Base-by-base conservation (phyloP, 2,888 invertebrate species). In the Petrolisthes manimaculis region DNA sequence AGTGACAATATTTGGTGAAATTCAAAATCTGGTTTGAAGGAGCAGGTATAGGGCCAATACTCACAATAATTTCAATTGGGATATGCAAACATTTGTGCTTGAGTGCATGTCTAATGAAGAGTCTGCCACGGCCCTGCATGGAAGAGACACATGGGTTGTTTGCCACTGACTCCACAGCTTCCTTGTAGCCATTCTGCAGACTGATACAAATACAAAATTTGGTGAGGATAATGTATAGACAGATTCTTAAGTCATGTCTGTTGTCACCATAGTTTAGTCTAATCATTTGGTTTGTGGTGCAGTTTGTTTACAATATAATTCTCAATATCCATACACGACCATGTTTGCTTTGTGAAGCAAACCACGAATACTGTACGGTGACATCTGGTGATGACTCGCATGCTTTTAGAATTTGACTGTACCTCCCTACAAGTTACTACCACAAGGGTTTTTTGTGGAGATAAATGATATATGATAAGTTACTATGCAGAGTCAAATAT, bases 1-100 rank as follows among this genome's bases (percentile, higher is more conserved):
- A 37, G 37, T 37, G 37, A 37, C 37, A 37, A 37, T 37, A 37
- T 37, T 37, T 37, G 2, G 37, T 0, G 37, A 37, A 37, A 1
- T 37, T 37, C 0, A 37, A 37, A 37, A 37, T 37, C 37, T 37
- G 37, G 37, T 37, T 37, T 37, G 37, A 37, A 37, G 37, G 37
- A 37, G 37, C 37, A 37, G 37, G 37, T 37, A 37, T 2, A 37
- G 37, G 37, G 37, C 2, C 14, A 14, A n/a, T 4, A 79, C 88
- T 88, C 79, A 91, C 90, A n/a, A 91, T 82, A 6, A 86, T 83
- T 84, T 91, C 90, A 18, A 91, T 79, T 53, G 90, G 90, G 24
- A 89, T 78, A 85, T 91, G 89, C 18, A 91, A 86, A 88, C 90
- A 91, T 74, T 87, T 86, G 56, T 83, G 80, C 54, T 84, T 78